These are phyloP conservation scores for Rhinogobius similis DNA, from an alignment of 2,113 vertebrate genomes.

Conservation along the genomic window DNA sequence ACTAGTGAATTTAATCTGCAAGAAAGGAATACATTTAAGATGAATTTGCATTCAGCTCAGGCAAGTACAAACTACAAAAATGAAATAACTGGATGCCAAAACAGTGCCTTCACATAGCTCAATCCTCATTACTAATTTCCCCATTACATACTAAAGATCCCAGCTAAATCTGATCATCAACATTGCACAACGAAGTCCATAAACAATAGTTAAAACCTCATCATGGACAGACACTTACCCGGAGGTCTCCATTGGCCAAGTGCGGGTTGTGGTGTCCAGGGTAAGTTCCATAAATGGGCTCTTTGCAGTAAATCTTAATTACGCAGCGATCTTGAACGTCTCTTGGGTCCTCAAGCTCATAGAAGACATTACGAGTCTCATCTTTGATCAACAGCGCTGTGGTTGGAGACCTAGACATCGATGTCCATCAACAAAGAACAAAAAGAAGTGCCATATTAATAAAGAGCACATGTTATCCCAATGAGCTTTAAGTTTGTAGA, in stretches of 20 bases:
- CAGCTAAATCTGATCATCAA: background rate
- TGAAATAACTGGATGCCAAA: background rate
- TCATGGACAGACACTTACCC: slow-evolving; percentile 77
- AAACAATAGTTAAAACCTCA: background rate
- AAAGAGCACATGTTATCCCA: slow-evolving; percentile 11
- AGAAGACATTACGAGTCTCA: slow-evolving; percentile 94
- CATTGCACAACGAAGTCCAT: background rate
- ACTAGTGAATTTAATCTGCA: background rate
- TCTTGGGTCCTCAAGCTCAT: slow-evolving; percentile 94
- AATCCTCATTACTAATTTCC: too few species aligned
- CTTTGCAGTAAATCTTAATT: slow-evolving; percentile 97
- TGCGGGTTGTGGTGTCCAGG: slow-evolving; percentile 83
- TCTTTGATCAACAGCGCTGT: slow-evolving; percentile 98
- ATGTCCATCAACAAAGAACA: background rate
- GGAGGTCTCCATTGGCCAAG: slow-evolving; percentile 92
- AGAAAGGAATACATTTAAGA: too few species aligned
- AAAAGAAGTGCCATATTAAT: slow-evolving; percentile 4
- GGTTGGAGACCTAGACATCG: slow-evolving; percentile 88
- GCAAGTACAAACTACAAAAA: background rate
- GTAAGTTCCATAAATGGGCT: slow-evolving; percentile 90
- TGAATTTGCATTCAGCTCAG: too few species aligned
- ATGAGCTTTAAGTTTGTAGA: slow-evolving; percentile 7
- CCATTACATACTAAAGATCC: background rate
- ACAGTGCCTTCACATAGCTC: background rate
- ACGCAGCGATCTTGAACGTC: slow-evolving; percentile 97